A percentile compares a stretch with the other conserved stretches of the same genome.
Conservation (phyloP, 2,797 vertebrate species). For the Rhadinocentrus ornatus region DNA sequence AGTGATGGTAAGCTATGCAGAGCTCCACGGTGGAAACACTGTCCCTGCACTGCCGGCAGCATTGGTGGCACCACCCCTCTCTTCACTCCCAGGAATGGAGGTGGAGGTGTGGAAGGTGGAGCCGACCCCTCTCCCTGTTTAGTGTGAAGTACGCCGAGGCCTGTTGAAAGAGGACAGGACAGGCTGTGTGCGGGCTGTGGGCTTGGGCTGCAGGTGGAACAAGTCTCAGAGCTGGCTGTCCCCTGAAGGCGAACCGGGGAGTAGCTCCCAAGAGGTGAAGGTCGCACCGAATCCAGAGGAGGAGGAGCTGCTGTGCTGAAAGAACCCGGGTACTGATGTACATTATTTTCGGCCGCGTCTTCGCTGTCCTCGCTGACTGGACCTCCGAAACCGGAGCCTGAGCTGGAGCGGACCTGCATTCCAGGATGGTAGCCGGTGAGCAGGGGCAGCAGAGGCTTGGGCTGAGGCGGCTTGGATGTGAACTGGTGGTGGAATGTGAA, state of each 20-base stretch:
- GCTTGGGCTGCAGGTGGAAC: slow-evolving; percentile 87
- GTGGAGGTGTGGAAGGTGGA: slow-evolving; percentile 57
- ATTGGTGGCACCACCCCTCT: slow-evolving; percentile 69
- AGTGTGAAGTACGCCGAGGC: slow-evolving; percentile 72
- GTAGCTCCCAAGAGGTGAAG: slow-evolving; percentile 94
- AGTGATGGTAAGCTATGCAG: slow-evolving; percentile 68
- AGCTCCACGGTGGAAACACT: slow-evolving; percentile 79
- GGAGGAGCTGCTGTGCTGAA: slow-evolving; percentile 58
- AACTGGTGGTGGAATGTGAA: slow-evolving; percentile 98
- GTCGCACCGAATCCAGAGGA: slow-evolving; percentile 85
- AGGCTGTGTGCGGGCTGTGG: slow-evolving; percentile 81
- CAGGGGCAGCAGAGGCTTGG: slow-evolving; percentile 87
- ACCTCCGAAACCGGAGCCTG: slow-evolving; percentile 58
- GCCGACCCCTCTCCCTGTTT: slow-evolving; percentile 46
- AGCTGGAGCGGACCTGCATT: slow-evolving; percentile 80
- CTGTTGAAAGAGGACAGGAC: slow-evolving; percentile 84
- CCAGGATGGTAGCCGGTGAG: slow-evolving; percentile 88
- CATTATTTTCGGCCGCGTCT: slow-evolving; percentile 55
- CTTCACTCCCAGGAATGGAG: slow-evolving; percentile 69
- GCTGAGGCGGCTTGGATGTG: slow-evolving; percentile 79
- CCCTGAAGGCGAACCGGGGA: slow-evolving; percentile 89
- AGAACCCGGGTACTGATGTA: slow-evolving; percentile 19
- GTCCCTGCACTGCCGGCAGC: slow-evolving; percentile 73
- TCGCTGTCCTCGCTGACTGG: slow-evolving; percentile 53
- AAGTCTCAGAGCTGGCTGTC: slow-evolving; percentile 82